Conservation (phyloP, 2,113 vertebrate species). For the Labeo catla region DNA sequence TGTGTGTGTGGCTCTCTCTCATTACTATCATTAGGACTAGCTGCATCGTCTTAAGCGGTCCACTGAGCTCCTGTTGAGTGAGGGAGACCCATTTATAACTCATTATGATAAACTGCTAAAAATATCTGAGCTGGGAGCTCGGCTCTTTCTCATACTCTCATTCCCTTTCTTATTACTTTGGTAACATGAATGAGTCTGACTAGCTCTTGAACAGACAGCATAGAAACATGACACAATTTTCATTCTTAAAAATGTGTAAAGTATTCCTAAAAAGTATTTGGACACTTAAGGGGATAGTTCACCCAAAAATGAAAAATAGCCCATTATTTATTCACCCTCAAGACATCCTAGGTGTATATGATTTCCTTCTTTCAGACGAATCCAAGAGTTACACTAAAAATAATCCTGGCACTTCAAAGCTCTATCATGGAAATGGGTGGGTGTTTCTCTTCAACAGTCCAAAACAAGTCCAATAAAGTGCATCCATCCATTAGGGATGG, state of each 20-base stretch:
- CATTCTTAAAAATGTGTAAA: background rate
- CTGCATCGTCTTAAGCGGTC: background rate
- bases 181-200: background rate
- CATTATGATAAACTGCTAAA: slow-evolving; percentile 39
- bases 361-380: no score
- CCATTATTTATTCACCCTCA: no score
- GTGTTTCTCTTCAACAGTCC: no score
- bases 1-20: slow-evolving; percentile 9
- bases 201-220: background rate
- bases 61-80: slow-evolving; percentile 31
- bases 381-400: no score
- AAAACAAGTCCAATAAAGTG: no score
- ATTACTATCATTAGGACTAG: background rate
- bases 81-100: slow-evolving; percentile 27
- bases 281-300: background rate
- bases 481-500: no score
- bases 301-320: no score
- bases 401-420: no score
- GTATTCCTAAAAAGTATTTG: background rate
- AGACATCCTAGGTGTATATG: no score
- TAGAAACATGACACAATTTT: background rate
- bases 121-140: slow-evolving; percentile 29
- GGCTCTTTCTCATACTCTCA: background rate
- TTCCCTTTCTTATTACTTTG: background rate
- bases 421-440: no score